Percentiles rank a stretch among this genome's conserved stretches.
These are phyloP conservation scores for Tachina grossa DNA, from an alignment of 2,888 invertebrate genomes.

Conservation along the genomic window DNA sequence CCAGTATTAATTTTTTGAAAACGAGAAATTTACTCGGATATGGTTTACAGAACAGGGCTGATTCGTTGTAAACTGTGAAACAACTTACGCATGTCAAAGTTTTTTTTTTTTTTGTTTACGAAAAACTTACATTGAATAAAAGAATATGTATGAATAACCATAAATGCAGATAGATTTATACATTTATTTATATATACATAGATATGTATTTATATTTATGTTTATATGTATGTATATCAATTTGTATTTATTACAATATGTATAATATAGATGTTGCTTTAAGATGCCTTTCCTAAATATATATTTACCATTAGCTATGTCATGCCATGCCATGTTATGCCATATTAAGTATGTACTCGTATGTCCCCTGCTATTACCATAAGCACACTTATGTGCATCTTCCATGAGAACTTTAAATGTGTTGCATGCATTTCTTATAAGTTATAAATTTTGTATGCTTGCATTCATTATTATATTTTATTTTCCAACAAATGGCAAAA, in stretches of 20 bases:
- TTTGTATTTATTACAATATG: neutral
- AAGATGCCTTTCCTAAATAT: conserved; percentile 34
- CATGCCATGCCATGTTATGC: conserved; percentile 40
- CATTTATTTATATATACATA: too few species aligned
- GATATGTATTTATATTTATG: too few species aligned
- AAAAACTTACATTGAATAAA: neutral
- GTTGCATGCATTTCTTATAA: conserved; percentile 17
- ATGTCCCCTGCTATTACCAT: conserved; percentile 34
- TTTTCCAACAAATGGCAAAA: conserved; percentile 5
- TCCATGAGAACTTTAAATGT: conserved; percentile 7
- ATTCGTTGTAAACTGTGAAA: neutral
- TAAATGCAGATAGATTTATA: neutral
- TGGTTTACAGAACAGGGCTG: too few species aligned
- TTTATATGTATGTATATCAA: too few species aligned
- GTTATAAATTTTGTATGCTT: conserved; percentile 1
- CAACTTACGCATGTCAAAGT: conserved; percentile 44
- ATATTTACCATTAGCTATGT: conserved; percentile 21
- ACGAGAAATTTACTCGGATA: too few species aligned
- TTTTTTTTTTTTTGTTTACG: neutral
- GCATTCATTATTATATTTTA: neutral
- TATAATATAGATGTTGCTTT: conserved; percentile 48
- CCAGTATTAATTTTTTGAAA: too few species aligned
- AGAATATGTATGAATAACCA: neutral
- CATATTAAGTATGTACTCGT: conserved; percentile 51
- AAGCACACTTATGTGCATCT: neutral